Evolutionary conservation across 2,797 vertebrate genomes (phyloP).

Genomic region (Poecile montanus): DNA sequence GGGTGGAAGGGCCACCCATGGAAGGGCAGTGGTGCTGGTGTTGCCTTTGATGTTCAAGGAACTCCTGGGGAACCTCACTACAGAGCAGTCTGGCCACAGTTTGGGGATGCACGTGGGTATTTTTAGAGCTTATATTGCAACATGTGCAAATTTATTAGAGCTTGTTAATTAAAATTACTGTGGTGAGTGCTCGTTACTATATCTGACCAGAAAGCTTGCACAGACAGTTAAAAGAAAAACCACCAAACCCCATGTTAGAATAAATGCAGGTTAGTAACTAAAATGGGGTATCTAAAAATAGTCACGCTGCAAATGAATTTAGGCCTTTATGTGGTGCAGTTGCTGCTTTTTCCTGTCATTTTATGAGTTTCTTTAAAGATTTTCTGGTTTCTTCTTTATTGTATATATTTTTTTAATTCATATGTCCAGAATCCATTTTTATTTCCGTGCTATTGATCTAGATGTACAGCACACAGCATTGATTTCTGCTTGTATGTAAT

Average conservation of each 20-base stretch:
- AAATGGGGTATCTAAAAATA: slow-evolving; percentile 47
- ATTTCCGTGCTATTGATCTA: slow-evolving; percentile 39
- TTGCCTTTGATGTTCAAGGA: not conserved
- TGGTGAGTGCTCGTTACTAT: slow-evolving; percentile 40
- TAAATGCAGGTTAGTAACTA: slow-evolving; percentile 31
- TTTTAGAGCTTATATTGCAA: slow-evolving; percentile 41
- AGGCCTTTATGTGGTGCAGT: not conserved
- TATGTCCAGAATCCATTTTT: slow-evolving; percentile 37
- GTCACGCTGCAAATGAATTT: not conserved
- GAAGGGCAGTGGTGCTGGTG: not conserved
- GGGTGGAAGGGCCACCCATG: not conserved
- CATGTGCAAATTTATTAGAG: slow-evolving; percentile 62
- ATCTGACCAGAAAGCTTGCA: slow-evolving; percentile 30
- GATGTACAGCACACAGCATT: slow-evolving; percentile 14
- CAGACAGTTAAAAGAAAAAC: slow-evolving; percentile 31
- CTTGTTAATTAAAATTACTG: slow-evolving; percentile 64
- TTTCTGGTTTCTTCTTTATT: slow-evolving; percentile 16
- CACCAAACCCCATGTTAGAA: not conserved
- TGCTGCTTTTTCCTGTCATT: slow-evolving; percentile 5
- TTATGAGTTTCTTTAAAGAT: slow-evolving; percentile 34
- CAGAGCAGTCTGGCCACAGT: not conserved
- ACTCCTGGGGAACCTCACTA: not conserved
- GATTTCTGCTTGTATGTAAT: slow-evolving; percentile 26
- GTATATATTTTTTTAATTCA: not conserved
- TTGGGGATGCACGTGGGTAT: not conserved